Percentiles rank a stretch among this genome's conserved stretches.
These are phyloP conservation scores for Sphaerophoria rueppellii DNA, from an alignment of 2,888 invertebrate species.

Conservation along the genomic window DNA sequence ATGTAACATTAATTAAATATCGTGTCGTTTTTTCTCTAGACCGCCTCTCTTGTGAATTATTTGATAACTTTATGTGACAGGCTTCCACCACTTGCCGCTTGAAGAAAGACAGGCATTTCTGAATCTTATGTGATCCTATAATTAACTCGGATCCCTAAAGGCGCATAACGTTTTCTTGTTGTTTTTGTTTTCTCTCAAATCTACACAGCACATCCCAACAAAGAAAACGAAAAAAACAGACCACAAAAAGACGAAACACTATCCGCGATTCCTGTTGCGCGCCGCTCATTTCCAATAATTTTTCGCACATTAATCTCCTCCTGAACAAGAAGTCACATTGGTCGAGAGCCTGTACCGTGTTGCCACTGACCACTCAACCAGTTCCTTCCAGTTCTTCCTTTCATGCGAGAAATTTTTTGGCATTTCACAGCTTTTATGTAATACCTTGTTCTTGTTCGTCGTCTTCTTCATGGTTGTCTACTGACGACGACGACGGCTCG, in stretches of 20 bases:
- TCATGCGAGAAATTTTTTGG: conserved; percentile 57
- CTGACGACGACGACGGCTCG: background rate
- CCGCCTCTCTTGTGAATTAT: conserved; percentile 24
- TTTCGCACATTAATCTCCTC: conserved; percentile 71
- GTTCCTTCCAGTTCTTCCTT: conserved; percentile 58
- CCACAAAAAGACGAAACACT: conserved; percentile 35
- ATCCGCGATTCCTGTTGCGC: conserved; percentile 47
- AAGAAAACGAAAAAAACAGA: background rate
- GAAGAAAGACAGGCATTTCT: background rate
- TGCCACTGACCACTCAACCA: conserved; percentile 47
- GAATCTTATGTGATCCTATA: conserved; percentile 10
- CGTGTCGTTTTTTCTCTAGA: conserved; percentile 6
- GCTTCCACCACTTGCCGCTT: conserved; percentile 45
- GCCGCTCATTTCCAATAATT: conserved; percentile 57
- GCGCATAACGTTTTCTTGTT: background rate
- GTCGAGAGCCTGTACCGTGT: background rate
- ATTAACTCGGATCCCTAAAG: conserved; percentile 37
- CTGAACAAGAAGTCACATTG: conserved; percentile 33
- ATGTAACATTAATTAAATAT: conserved; percentile 18
- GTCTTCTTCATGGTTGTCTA: no score
- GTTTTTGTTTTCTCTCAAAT: background rate
- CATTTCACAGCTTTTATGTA: conserved; percentile 66
- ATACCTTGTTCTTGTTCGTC: conserved; percentile 25
- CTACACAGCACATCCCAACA: background rate
- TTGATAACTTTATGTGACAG: conserved; percentile 37